Base-by-base conservation (phyloP, 1,140 invertebrate genomes). In the Cecropterus lyciades region DNA sequence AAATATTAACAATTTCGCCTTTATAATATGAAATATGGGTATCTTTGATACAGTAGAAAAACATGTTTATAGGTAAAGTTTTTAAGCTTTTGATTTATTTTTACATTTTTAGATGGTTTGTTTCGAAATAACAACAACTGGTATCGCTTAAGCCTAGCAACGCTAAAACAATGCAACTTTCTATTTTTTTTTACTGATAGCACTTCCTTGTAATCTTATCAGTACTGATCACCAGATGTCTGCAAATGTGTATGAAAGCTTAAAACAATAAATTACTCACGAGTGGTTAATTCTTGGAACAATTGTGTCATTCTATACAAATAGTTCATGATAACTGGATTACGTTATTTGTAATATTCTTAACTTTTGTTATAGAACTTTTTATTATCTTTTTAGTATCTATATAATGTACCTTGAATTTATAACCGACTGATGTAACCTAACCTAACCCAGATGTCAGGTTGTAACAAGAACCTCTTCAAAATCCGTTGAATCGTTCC, bases 181-280 rank as follows among this genome's bases (percentile, higher is more conserved):
- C 15, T 48, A 48, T 20, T 20, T 20, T 40, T n/a, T 48, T 48
- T 48, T 8, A 4, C 43, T 48, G 16, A 48, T 17, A 48, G 24
- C 16, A 10, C 1, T 20, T 20, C 45, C 16, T 1, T 17, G 37
- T 48, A n/a, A 17, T 48, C 45, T 48, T 20, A 48, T 48, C 45
- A 24, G 45, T 8, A 14, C 16, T 48, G 45, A 20, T 24, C 17
- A 4, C 17, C 45, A 20, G 45, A 48, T 48, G 45, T 48, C 45
- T 48, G 45, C 16, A 24, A 48, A 17, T 33, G 1, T 33, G 15
- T 48, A 20, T 20, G 16, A n/a, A 33, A 6, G 30, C 7, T 10
- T 33, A 33, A 33, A 48, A 48, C 45, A 48, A 48, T 48, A 48
- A 20, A 20, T 48, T 20, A 3, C 11, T 40, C n/a, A 33, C 9